Percentiles rank a stretch among this genome's conserved stretches.
Conservation (phyloP, 1,140 invertebrate species). For the Ips nitidus region DNA sequence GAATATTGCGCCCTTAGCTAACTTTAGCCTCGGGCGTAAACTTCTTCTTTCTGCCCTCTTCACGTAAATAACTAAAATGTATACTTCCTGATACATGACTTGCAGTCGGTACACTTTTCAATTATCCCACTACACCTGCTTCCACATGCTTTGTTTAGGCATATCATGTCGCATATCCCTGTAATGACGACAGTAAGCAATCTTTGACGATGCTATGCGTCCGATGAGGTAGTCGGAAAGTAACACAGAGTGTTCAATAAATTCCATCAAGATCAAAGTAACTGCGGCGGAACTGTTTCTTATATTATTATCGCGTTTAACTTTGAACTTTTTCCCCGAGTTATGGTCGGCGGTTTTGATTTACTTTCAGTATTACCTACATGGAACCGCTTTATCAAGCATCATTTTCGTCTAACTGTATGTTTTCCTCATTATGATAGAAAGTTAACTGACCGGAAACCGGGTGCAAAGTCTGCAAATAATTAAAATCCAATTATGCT, state of each 20-base stretch:
- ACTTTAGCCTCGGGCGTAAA: too few relatives aligned
- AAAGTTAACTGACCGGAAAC: not conserved
- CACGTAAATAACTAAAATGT: too few relatives aligned
- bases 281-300: not conserved
- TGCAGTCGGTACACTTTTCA: too few relatives aligned
- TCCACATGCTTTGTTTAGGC: too few relatives aligned
- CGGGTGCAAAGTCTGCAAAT: constrained; percentile 5
- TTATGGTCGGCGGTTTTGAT: not conserved
- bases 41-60: too few relatives aligned
- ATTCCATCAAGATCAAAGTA: not conserved
- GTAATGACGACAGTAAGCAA: not conserved
- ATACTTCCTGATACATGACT: too few relatives aligned
- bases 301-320: not conserved
- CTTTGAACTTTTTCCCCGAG: not conserved
- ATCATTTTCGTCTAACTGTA: not conserved
- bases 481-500: constrained; percentile 21
- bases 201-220: not conserved
- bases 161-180: too few relatives aligned
- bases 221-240: constrained; percentile 1
- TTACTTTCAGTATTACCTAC: not conserved
- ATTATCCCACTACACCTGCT: too few relatives aligned
- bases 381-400: not conserved
- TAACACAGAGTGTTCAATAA: not conserved
- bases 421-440: not conserved
- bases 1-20: too few relatives aligned